A percentile compares a stretch with the other conserved stretches of the same genome.
These are phyloP conservation scores for Pasiphila rectangulata DNA, from an alignment of 2,888 invertebrate genomes.

Conservation along the genomic window DNA sequence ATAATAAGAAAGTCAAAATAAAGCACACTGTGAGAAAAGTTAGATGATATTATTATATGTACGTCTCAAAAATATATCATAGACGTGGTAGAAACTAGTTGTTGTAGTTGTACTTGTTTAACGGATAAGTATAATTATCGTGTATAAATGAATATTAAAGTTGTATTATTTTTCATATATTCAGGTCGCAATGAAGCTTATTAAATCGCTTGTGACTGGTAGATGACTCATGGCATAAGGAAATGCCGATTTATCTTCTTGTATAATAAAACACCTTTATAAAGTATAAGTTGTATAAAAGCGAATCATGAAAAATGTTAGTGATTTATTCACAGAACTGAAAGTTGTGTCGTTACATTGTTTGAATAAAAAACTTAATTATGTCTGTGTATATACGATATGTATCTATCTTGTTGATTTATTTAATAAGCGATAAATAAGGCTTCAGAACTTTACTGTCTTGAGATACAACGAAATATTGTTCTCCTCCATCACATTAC, in stretches of 20 bases:
- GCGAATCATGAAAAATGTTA: constrained; percentile 50
- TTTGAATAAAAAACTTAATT: constrained; percentile 68
- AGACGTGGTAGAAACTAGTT: constrained; percentile 68
- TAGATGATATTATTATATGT: constrained; percentile 71
- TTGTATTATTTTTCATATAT: constrained; percentile 44
- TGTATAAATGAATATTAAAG: constrained; percentile 24
- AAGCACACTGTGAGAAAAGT: constrained; percentile 80
- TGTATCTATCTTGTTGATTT: constrained; percentile 77
- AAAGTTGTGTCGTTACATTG: constrained; percentile 79
- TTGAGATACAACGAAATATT: constrained; percentile 68
- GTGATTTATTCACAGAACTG: constrained; percentile 81
- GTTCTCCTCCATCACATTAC: constrained; percentile 52
- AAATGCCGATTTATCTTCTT: constrained; percentile 35
- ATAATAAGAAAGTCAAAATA: constrained; percentile 77
- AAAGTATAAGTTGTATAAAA: constrained; percentile 36
- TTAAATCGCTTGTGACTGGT: constrained; percentile 55
- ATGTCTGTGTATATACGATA: constrained; percentile 59
- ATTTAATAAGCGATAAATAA: constrained; percentile 69
- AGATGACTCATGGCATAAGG: constrained; percentile 46
- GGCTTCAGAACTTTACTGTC: constrained; percentile 41
- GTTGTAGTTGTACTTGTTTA: constrained; percentile 59
- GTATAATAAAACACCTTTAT: constrained; percentile 34
- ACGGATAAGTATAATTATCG: constrained; percentile 42
- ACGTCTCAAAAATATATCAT: constrained; percentile 76
- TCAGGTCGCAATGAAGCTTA: constrained; percentile 59